These are phyloP conservation scores for Lichenostomus cassidix DNA, from an alignment of 2,113 vertebrate genomes.

Conservation along the genomic window DNA sequence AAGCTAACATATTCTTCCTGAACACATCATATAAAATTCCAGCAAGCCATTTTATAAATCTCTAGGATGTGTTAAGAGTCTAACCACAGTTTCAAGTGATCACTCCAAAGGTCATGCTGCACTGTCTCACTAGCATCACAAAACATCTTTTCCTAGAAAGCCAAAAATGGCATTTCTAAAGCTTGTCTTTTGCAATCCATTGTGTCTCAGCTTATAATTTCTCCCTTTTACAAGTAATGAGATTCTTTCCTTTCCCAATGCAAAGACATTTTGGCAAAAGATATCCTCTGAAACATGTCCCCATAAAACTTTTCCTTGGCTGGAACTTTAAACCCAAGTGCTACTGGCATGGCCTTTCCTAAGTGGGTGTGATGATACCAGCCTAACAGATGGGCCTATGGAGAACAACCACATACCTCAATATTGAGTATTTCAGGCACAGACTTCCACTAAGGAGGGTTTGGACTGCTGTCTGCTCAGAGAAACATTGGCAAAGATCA, in stretches of 20 bases:
- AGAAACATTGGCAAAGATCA: neutral
- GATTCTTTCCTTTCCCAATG: neutral
- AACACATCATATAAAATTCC: neutral
- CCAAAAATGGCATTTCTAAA: neutral
- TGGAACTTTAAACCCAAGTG: neutral
- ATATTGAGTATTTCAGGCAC: neutral
- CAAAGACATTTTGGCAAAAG: neutral
- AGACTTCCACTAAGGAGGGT: neutral
- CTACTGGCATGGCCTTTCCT: neutral
- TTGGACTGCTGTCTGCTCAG: neutral
- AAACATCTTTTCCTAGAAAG: neutral
- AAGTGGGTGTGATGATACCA: neutral
- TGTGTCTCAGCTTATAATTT: neutral
- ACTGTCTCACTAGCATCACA: neutral
- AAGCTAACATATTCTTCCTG: constrained; percentile 8
- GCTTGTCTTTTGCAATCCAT: neutral
- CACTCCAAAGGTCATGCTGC: neutral
- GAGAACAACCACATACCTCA: neutral
- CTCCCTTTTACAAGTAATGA: neutral
- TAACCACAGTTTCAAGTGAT: neutral
- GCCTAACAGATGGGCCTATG: neutral
- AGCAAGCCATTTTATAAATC: constrained; percentile 17
- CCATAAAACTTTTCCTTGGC: neutral
- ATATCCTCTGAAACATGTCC: neutral
- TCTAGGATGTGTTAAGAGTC: neutral